Evolutionary conservation across 2,888 invertebrate species (phyloP), one percentile per base, ranked within the genome.

Genomic region (Gasteruption jaculator): DNA sequence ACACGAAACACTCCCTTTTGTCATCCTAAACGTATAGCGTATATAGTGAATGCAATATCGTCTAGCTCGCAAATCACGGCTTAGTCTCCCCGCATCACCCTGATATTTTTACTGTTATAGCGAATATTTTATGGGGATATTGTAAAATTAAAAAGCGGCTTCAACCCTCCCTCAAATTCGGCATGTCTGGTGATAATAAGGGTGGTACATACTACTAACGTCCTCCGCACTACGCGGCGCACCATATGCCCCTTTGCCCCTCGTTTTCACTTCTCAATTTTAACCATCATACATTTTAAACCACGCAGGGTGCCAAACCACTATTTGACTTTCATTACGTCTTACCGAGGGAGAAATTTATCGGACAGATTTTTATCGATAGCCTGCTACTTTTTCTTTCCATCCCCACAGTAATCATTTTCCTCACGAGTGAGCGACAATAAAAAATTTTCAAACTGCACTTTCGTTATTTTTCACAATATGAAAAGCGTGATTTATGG

Each of bases 241-340:
- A 56, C 54, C 61, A 59, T 60, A 60, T 59, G 61, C 51, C 58
- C 50, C 41, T 31, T 43, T 35, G 38, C 46, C 41, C 32, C 44
- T 24, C 26, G 7, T 25, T 30, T 39, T 33, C 41, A 37, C 38
- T 41, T 39, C 34, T 50, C 12, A 40, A 20, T 37, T 37, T 36
- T 34, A 34, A 33, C 41, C 47, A 46, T 33, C 41, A 20, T 49
- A 38, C 46, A 49, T 46, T 58, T 53, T 51, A 51, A 56, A 52
- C 49, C 49, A 47, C 37, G 50, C 52, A 54, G 61, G 57, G 53
- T 56, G 57, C 56, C 54, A 60, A 59, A 61, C 61, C 64, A 54
- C 66, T 66, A 68, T 69, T 69, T 70, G 68, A 68, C 68, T 69
- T 70, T 70, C 68, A 70, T 70, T 68, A 68, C 67, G 58, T 61